Conservation (phyloP, 1,140 invertebrate species). For the Lordiphosa collinella region DNA sequence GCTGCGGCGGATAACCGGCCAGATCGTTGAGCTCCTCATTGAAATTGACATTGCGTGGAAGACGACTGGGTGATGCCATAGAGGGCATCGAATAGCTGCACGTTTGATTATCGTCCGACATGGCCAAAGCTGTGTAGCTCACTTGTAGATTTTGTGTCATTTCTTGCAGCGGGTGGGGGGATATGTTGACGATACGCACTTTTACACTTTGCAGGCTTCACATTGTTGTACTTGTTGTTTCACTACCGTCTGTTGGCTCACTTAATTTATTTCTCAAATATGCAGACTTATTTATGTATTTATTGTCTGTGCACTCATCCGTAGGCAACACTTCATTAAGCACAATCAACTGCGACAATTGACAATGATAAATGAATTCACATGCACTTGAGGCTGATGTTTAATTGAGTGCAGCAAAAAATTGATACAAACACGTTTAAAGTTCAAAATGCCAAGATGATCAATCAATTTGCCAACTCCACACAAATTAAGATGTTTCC, state of each 20-base stretch:
- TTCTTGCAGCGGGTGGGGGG: slow-evolving; percentile 23
- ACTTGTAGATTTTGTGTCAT: slow-evolving; percentile 79
- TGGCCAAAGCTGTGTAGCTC: slow-evolving; percentile 77
- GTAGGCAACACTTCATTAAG: slow-evolving; percentile 57
- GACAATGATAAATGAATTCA: slow-evolving; percentile 56
- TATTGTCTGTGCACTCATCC: slow-evolving; percentile 17
- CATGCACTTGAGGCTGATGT: slow-evolving; percentile 6
- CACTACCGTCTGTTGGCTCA: neutral
- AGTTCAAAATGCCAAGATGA: slow-evolving; percentile 33
- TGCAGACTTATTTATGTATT: slow-evolving; percentile 22
- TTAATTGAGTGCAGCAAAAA: slow-evolving; percentile 39
- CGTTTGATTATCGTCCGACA: slow-evolving; percentile 78
- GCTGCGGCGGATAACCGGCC: slow-evolving; percentile 82
- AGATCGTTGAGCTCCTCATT: slow-evolving; percentile 82
- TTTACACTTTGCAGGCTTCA: slow-evolving; percentile 7
- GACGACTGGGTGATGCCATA: slow-evolving; percentile 72
- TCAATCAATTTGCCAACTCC: slow-evolving; percentile 27
- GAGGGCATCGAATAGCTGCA: slow-evolving; percentile 74
- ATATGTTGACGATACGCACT: slow-evolving; percentile 44
- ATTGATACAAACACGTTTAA: slow-evolving; percentile 25
- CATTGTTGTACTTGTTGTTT: slow-evolving; percentile 9
- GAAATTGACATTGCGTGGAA: slow-evolving; percentile 85
- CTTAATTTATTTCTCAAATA: slow-evolving; percentile 7
- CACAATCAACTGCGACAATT: slow-evolving; percentile 53
- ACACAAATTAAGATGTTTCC: slow-evolving; percentile 9